A percentile compares a stretch with the other conserved stretches of the same genome.
These are phyloP conservation scores for Sarcophaga peregrina DNA, from an alignment of 1,140 invertebrate species.

Conservation along the genomic window DNA sequence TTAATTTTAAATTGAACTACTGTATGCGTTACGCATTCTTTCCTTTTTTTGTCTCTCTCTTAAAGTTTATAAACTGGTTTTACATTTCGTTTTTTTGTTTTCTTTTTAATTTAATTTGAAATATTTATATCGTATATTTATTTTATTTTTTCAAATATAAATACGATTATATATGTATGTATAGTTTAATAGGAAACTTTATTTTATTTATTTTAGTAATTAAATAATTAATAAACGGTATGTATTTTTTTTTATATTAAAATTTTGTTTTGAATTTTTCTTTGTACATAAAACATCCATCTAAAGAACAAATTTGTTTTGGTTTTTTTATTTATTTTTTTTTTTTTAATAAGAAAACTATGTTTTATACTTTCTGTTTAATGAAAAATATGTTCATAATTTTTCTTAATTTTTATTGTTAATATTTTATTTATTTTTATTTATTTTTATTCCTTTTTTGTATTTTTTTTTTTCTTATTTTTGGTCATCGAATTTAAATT, in stretches of 20 bases:
- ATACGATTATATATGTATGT: background rate
- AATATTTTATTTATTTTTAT: no score
- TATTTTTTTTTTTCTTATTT: no score
- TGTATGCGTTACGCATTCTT: background rate
- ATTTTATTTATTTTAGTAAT: background rate
- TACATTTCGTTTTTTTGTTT: no score
- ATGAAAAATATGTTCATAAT: background rate
- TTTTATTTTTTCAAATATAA: no score
- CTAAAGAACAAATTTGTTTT: conserved; percentile 13
- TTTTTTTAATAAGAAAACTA: background rate
- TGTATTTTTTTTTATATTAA: background rate
- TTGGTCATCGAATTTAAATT: no score
- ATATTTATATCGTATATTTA: background rate
- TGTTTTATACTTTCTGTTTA: background rate
- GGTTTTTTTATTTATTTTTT: background rate
- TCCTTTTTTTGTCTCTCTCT: background rate
- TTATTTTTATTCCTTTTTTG: no score
- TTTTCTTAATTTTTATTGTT: no score
- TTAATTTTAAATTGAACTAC: background rate
- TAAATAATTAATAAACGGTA: background rate
- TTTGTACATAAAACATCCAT: background rate
- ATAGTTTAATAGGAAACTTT: conserved; percentile 7
- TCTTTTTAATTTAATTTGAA: no score
- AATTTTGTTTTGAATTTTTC: background rate
- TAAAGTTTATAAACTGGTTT: no score